Conservation (phyloP, 2,888 invertebrate species). For the Toxonevra muliebris region DNA sequence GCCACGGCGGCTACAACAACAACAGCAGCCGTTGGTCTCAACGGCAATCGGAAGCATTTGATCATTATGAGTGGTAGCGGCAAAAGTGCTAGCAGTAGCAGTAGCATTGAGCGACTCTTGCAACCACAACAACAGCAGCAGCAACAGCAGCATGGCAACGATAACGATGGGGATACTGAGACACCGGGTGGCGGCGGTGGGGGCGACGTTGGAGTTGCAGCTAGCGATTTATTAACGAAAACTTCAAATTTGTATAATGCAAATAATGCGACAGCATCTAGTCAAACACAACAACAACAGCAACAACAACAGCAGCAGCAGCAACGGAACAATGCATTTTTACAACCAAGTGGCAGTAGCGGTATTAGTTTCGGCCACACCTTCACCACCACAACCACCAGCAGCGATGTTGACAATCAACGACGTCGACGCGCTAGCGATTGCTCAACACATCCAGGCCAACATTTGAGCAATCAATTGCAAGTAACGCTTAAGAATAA, state of each 20-base stretch:
- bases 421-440: constrained; percentile 59
- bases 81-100: constrained; percentile 31
- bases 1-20: not conserved
- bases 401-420: constrained; percentile 44
- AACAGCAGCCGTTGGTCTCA: constrained; percentile 28
- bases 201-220: constrained; percentile 26
- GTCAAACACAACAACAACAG: constrained; percentile 38
- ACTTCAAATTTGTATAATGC: constrained; percentile 39
- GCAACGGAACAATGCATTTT: constrained; percentile 40
- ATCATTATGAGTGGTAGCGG: constrained; percentile 51
- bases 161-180: constrained; percentile 36
- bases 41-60: constrained; percentile 41
- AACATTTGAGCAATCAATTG: constrained; percentile 52
- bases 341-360: constrained; percentile 39
- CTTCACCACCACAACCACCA: no score
- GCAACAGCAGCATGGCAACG: not conserved
- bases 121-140: not conserved
- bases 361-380: not conserved
- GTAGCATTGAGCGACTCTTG: constrained; percentile 35
- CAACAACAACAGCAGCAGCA: constrained; percentile 36
- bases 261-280: constrained; percentile 40
- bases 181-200: constrained; percentile 18
- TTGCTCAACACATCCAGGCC: constrained; percentile 48
- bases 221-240: constrained; percentile 41
- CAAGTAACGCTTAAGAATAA: constrained; percentile 61